These are phyloP conservation scores for Trachops cirrhosus DNA, from an alignment of 2,797 vertebrate species.

Conservation along the genomic window DNA sequence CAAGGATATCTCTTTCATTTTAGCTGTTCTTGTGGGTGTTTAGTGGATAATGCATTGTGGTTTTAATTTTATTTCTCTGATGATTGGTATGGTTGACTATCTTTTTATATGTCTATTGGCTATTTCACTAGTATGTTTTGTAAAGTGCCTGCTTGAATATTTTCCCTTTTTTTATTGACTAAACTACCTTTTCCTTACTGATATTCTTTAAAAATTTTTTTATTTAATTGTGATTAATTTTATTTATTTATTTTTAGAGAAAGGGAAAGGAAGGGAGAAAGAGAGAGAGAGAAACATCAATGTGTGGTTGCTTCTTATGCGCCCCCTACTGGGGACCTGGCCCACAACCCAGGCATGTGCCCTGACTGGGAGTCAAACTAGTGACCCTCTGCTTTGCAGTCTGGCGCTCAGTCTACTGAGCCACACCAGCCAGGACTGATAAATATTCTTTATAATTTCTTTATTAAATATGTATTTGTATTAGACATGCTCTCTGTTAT, in stretches of 20 bases:
- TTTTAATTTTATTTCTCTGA: conserved; percentile 31
- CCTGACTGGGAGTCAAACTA: too few relatives aligned
- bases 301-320: too few relatives aligned
- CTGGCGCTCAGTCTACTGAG: too few relatives aligned
- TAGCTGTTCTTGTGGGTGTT: neutral
- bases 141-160: neutral
- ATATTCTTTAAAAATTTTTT: neutral
- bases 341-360: too few relatives aligned
- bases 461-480: neutral
- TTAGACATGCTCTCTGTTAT: neutral
- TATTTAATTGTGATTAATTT: too few relatives aligned
- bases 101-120: neutral
- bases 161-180: neutral
- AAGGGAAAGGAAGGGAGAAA: too few relatives aligned
- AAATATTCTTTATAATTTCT: conserved; percentile 20
- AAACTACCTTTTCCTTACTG: neutral
- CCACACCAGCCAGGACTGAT: neutral
- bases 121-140: neutral
- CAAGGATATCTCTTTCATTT: neutral
- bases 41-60: neutral
- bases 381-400: too few relatives aligned
- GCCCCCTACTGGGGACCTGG: too few relatives aligned
- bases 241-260: too few relatives aligned
- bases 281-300: too few relatives aligned
- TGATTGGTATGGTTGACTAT: conserved; percentile 23